These are phyloP conservation scores for Poeciliopsis prolifica DNA, from an alignment of 2,113 vertebrate species.

Conservation along the genomic window DNA sequence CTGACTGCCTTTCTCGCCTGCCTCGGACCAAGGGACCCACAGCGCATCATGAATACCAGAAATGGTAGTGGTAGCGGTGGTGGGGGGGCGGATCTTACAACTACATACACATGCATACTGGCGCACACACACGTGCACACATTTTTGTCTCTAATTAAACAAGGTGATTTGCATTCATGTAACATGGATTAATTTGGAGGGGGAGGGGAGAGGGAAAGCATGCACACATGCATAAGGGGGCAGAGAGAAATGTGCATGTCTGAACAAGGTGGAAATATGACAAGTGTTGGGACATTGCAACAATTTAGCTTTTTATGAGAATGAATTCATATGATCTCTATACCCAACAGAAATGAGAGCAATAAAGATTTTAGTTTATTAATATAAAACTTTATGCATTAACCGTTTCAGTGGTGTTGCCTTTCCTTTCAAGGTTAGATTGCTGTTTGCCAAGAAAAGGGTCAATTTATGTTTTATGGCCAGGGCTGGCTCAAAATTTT, in stretches of 20 bases:
- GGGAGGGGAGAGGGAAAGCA: constrained; percentile 22
- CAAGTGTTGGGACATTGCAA: constrained; percentile 15
- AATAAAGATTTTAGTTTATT: neutral
- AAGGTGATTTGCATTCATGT: constrained; percentile 80
- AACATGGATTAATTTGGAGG: constrained; percentile 66
- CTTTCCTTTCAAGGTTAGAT: neutral
- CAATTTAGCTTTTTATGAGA: neutral
- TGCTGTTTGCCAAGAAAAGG: neutral
- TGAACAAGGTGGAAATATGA: constrained; percentile 26
- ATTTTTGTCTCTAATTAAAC: constrained; percentile 80
- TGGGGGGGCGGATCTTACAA: constrained; percentile 17
- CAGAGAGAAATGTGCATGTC: constrained; percentile 20
- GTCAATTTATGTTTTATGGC: neutral
- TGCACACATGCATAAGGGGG: constrained; percentile 13
- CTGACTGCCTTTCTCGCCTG: constrained; percentile 57
- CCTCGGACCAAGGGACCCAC: constrained; percentile 54
- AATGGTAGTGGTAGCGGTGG: constrained; percentile 12
- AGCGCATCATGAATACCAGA: constrained; percentile 70
- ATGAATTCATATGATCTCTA: constrained; percentile 1
- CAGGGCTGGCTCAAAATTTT: neutral
- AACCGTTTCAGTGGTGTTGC: neutral
- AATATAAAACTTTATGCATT: neutral
- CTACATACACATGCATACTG: constrained; percentile 5
- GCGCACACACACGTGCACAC: neutral
- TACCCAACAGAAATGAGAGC: neutral